Conservation (phyloP, 2,888 invertebrate genomes). For the Diploptera punctata region DNA sequence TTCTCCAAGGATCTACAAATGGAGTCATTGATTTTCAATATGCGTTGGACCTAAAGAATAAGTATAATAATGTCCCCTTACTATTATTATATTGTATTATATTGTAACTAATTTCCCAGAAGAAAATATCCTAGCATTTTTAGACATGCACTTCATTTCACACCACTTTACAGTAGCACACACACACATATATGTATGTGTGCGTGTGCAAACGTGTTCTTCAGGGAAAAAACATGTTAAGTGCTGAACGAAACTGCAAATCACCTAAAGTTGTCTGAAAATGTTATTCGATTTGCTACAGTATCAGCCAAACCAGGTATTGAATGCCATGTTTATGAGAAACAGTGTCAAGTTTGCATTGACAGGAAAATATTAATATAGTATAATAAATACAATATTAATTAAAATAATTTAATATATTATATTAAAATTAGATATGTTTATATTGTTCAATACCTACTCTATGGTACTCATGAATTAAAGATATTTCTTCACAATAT, state of each 20-base stretch:
- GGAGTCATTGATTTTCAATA: no score
- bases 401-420: background rate
- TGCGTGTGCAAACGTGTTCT: no score
- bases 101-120: background rate
- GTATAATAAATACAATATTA: background rate
- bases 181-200: no score
- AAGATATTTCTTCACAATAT: no score
- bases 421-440: background rate
- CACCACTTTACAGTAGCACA: background rate
- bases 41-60: no score
- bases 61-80: no score
- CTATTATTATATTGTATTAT: no score
- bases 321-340: background rate
- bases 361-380: background rate
- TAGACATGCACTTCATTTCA: no score
- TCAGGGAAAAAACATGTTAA: no score
- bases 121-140: background rate
- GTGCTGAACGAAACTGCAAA: background rate
- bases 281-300: background rate
- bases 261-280: background rate
- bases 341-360: background rate
- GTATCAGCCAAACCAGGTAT: background rate
- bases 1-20: no score
- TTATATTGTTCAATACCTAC: background rate
- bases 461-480: no score